phyloP scores from a whole-genome alignment of 2,113 vertebrate genomes.

The Poeciliopsis occidentalis region DNA sequence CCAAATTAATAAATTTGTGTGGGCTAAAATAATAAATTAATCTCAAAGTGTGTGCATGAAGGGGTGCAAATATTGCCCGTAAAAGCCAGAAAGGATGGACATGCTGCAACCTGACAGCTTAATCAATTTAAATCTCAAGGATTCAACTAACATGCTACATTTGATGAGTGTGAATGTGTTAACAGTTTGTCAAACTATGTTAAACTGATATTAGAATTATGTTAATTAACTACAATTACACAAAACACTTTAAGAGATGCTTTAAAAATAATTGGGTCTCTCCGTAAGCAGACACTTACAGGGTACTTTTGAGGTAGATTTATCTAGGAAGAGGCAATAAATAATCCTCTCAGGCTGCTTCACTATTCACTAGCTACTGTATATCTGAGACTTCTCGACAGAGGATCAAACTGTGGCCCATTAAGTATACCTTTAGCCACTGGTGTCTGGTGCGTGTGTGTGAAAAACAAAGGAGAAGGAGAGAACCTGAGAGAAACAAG shows the following conservation, averaged over 20 bases:
- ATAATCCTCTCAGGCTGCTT: slow-evolving; percentile 36
- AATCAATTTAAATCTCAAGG: slow-evolving; percentile 53
- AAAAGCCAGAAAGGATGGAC: slow-evolving; percentile 14
- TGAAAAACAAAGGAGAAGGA: slow-evolving; percentile 4
- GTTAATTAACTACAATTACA: neutral
- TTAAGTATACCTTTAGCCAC: slow-evolving; percentile 53
- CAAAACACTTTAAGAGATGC: neutral
- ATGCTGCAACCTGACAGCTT: slow-evolving; percentile 38
- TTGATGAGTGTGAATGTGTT: slow-evolving; percentile 1
- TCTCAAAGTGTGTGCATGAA: slow-evolving; percentile 32
- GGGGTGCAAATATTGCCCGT: slow-evolving; percentile 11
- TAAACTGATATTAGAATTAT: neutral
- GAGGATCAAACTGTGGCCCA: slow-evolving; percentile 57
- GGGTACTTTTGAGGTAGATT: slow-evolving; percentile 13
- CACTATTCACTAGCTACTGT: slow-evolving; percentile 45
- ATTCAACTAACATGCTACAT: slow-evolving; percentile 17
- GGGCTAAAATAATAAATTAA: slow-evolving; percentile 63
- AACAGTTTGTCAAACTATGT: neutral
- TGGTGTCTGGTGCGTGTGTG: slow-evolving; percentile 27
- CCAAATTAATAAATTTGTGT: slow-evolving; percentile 50
- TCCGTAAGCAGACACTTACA: neutral
- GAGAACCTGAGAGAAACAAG: slow-evolving; percentile 6
- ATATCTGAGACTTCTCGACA: slow-evolving; percentile 56
- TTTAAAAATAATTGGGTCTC: slow-evolving; percentile 17
- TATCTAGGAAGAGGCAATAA: slow-evolving; percentile 34